A percentile compares a stretch with the other conserved stretches of the same genome.
phyloP scores from a whole-genome alignment of 2,797 vertebrate species.

The Epinephelus coioides region DNA sequence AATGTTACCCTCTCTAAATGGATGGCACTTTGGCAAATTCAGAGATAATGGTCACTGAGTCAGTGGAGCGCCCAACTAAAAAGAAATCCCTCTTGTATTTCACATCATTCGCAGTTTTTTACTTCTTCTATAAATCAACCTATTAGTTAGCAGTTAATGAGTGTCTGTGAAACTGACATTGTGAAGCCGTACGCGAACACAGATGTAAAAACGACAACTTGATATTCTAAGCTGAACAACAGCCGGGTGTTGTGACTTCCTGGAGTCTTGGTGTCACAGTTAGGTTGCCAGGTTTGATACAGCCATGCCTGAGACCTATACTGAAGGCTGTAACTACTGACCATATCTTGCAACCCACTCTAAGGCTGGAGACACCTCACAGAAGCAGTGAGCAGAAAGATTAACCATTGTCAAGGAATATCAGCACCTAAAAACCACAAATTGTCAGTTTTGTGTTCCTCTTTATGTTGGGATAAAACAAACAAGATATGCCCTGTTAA shows the following conservation, averaged over 20 bases:
- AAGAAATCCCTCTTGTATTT: too few relatives aligned
- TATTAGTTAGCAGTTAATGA: too few relatives aligned
- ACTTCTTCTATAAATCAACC: too few relatives aligned
- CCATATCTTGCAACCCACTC: neutral
- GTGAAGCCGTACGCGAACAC: neutral
- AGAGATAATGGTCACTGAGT: too few relatives aligned
- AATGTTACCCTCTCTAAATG: too few relatives aligned
- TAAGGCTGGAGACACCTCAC: neutral
- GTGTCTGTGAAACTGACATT: too few relatives aligned
- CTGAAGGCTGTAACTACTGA: neutral
- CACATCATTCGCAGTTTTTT: too few relatives aligned
- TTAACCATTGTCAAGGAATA: neutral
- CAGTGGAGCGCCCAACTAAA: too few relatives aligned
- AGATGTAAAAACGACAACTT: neutral
- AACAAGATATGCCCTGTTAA: neutral
- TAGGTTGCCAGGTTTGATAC: constrained; percentile 10
- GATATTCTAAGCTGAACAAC: neutral
- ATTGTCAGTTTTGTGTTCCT: neutral
- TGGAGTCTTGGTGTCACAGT: neutral
- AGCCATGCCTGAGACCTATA: neutral
- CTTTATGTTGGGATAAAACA: neutral
- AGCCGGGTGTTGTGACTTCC: neutral
- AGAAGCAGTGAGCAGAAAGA: neutral
- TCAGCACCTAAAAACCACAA: neutral
- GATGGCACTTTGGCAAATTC: too few relatives aligned